Conservation (phyloP, 1,140 invertebrate species). For the Aphelinus certus region DNA sequence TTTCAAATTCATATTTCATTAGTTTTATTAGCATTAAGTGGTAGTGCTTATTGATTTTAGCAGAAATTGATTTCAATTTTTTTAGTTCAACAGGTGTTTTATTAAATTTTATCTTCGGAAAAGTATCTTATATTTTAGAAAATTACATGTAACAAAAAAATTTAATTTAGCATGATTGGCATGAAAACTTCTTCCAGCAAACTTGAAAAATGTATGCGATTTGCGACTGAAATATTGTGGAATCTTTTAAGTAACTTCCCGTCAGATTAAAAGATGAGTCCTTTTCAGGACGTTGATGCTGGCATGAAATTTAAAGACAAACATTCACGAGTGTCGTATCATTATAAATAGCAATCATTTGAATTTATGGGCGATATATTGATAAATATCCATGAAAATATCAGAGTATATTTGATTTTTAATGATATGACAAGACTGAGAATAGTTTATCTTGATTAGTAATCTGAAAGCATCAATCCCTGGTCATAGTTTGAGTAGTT, state of each 20-base stretch:
- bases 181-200: slow-evolving; percentile 15
- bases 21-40: too few relatives aligned
- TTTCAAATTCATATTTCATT: too few relatives aligned
- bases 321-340: slow-evolving; percentile 1
- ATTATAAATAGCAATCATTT: not conserved
- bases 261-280: not conserved
- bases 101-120: too few relatives aligned
- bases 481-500: not conserved
- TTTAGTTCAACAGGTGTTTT: too few relatives aligned
- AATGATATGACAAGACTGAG: not conserved
- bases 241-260: slow-evolving; percentile 1
- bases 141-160: too few relatives aligned
- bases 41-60: too few relatives aligned
- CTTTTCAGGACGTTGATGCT: slow-evolving; percentile 5
- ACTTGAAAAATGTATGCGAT: slow-evolving; percentile 4
- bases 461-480: slow-evolving; percentile 4
- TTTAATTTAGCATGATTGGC: slow-evolving; percentile 7
- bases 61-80: too few relatives aligned
- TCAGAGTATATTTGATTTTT: slow-evolving; percentile 11
- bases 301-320: slow-evolving; percentile 5
- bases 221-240: slow-evolving; percentile 15
- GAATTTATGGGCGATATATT: not conserved
- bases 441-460: not conserved
- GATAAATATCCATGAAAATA: not conserved
- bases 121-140: too few relatives aligned